phyloP scores from a whole-genome alignment of 2,797 vertebrate genomes.

The Sebastes itinus region DNA sequence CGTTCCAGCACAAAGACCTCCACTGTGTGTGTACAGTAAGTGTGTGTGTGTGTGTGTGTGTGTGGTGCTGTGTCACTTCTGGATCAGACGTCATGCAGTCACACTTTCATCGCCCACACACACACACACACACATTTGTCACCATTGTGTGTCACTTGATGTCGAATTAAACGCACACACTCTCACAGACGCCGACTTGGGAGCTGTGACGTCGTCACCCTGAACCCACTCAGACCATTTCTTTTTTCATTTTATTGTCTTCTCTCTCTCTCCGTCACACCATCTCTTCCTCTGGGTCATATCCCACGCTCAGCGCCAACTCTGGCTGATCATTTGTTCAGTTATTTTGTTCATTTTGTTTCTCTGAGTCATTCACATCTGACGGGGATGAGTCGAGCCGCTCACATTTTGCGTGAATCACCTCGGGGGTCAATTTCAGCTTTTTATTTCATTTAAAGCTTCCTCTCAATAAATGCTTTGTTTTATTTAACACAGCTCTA shows the following conservation, averaged over 20 bases:
- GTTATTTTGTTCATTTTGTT: neutral
- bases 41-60: neutral
- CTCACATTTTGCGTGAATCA: neutral
- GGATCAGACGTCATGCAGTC: conserved; percentile 37
- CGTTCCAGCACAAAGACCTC: conserved; percentile 31
- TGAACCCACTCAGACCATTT: conserved; percentile 1
- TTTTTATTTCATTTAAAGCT: neutral
- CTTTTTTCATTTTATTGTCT: neutral
- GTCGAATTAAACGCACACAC: neutral
- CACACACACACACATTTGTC: conserved; percentile 16
- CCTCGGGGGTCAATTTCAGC: too few relatives aligned
- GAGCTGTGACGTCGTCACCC: neutral
- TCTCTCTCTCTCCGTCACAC: neutral
- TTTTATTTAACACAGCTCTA: neutral
- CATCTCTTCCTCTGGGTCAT: conserved; percentile 5
- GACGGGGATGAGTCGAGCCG: neutral
- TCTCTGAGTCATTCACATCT: conserved; percentile 12
- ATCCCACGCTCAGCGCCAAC: neutral
- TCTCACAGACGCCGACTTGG: neutral
- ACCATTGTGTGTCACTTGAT: conserved; percentile 11
- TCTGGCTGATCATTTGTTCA: neutral
- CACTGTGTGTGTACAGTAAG: conserved; percentile 3
- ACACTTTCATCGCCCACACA: conserved; percentile 35
- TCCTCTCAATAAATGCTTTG: neutral
- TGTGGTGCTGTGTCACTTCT: conserved; percentile 36